Evolutionary conservation across 1,140 invertebrate species (phyloP), one percentile per base, ranked within the genome.

Genomic region (Drosophila busckii): DNA sequence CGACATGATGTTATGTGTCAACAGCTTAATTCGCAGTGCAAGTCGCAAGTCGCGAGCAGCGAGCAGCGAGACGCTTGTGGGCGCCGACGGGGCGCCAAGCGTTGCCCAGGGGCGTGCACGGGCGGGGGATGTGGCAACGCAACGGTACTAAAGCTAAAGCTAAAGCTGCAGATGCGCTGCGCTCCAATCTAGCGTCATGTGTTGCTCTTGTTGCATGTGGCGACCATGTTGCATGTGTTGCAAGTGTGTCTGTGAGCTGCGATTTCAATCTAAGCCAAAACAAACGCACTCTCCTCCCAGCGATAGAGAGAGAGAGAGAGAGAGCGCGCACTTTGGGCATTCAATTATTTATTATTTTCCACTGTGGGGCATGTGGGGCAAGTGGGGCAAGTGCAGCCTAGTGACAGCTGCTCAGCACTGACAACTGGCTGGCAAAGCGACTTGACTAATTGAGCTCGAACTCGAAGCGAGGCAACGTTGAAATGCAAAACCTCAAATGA

Each of bases 1-100:
- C 75, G 75, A 80, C 75, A 80, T 80, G 75, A 80, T 80, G 75
- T 80, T 80, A 83, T 80, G 75, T 80, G 75, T 80, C 75, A 80
- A 80, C 75, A 80, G 75, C 75, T 80, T 80, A 80, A 80, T 80
- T 80, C 75, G 69, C 69, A 75, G 73, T 56, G 64, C 78, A 64
- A 61, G 45, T 41, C 34, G 32, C 34, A 1, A 19, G 32, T 17
- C 34, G 45, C 41, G 5, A 42, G 32, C 52, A 9, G 31, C 45
- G 13, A 16, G 8, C 16, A 9, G 44, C 29, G 4, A 15, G 7
- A 19, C 22, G 22, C 25, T 29, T 20, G 25, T 28, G 13, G 25
- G 23, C 23, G 13, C 19, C 22, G 15, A 26, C n/a, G n/a, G 41
- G 16, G 32, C 17, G 6, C 10, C 12, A 29, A 17, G 16, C 32